phyloP scores from a whole-genome alignment of 2,888 invertebrate species.

The Sclerodermus sp. region DNA sequence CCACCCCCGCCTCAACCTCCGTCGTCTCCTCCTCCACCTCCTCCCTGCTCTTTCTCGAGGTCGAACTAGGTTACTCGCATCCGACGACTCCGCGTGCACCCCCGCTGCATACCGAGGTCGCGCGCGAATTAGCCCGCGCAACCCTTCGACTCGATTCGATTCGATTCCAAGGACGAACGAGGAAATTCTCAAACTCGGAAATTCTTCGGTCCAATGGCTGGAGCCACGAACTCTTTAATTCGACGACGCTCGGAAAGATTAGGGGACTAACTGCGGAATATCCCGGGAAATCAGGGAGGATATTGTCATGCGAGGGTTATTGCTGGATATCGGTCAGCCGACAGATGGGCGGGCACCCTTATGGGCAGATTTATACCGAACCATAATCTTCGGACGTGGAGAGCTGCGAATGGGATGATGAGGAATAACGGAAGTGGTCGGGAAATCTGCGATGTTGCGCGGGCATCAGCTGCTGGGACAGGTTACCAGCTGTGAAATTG shows the following conservation, averaged over 20 bases:
- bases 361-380: constrained; percentile 38
- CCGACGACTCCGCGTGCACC: too few species aligned
- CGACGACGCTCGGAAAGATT: too few species aligned
- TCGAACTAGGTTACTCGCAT: constrained; percentile 30
- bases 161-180: too few species aligned
- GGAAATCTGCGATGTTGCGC: constrained; percentile 37
- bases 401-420: constrained; percentile 6
- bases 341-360: constrained; percentile 20
- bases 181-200: too few species aligned
- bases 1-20: constrained; percentile 3
- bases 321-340: constrained; percentile 2
- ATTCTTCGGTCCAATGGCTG: too few species aligned
- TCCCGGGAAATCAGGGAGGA: too few species aligned
- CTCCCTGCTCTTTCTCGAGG: constrained; percentile 6
- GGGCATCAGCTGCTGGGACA: constrained; percentile 49
- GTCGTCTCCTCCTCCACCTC: constrained; percentile 1
- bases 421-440: constrained; percentile 2
- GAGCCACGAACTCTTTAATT: too few species aligned
- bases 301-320: too few species aligned
- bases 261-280: too few species aligned
- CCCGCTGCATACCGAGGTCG: too few species aligned
- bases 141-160: too few species aligned
- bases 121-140: too few species aligned
- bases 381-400: constrained; percentile 32
- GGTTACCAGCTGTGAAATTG: constrained; percentile 47